A percentile compares a stretch with the other conserved stretches of the same genome.
Conservation (phyloP, 1,140 invertebrate species). For the Drosophila baimaii region DNA sequence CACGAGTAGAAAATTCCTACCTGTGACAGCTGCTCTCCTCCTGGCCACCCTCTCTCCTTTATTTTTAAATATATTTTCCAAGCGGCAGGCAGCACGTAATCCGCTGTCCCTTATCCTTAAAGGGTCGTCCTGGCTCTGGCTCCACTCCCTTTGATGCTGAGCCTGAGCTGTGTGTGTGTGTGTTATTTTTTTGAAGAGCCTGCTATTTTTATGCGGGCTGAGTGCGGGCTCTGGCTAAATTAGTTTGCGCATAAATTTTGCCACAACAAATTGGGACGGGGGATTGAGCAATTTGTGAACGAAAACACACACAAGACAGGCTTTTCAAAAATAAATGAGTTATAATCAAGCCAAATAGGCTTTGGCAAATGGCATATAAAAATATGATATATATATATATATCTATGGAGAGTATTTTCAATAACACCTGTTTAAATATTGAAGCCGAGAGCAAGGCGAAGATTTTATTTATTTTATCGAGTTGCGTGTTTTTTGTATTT, state of each 20-base stretch:
- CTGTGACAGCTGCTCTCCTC: slow-evolving; percentile 28
- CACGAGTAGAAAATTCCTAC: slow-evolving; percentile 29
- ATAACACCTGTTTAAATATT: slow-evolving; percentile 13
- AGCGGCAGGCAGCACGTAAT: slow-evolving; percentile 38
- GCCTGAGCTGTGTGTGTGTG: slow-evolving; percentile 28
- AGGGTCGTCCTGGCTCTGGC: slow-evolving; percentile 55
- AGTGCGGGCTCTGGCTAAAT: slow-evolving; percentile 60
- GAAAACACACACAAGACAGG: background rate
- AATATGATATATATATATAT: background rate
- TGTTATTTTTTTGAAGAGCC: slow-evolving; percentile 28
- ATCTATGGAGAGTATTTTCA: background rate
- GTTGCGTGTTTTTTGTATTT: background rate
- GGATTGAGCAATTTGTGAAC: slow-evolving; percentile 32
- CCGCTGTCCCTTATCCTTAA: slow-evolving; percentile 53
- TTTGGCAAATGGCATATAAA: background rate
- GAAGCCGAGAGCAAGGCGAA: background rate
- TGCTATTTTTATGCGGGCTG: slow-evolving; percentile 68
- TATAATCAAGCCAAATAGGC: slow-evolving; percentile 3
- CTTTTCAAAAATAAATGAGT: slow-evolving; percentile 15
- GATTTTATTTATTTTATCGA: background rate
- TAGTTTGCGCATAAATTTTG: slow-evolving; percentile 76
- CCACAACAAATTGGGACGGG: slow-evolving; percentile 28
- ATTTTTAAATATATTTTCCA: slow-evolving; percentile 55
- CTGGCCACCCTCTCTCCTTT: slow-evolving; percentile 6
- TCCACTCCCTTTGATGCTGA: slow-evolving; percentile 58